phyloP scores from a whole-genome alignment of 2,797 vertebrate genomes.

The Zenarchopterus dispar region DNA sequence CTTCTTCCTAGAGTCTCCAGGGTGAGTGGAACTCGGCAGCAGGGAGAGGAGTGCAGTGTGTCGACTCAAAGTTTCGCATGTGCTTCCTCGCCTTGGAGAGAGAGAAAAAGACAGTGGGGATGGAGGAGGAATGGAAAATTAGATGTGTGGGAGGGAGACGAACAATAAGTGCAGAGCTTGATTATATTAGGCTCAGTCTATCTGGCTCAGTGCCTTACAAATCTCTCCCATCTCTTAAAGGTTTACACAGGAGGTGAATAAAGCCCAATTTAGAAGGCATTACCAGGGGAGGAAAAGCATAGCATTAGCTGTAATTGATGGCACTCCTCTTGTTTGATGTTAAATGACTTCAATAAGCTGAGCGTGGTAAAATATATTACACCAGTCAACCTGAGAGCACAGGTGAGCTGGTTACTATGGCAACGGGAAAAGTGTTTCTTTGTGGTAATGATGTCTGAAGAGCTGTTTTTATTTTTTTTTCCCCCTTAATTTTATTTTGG shows the following conservation, averaged over 20 bases:
- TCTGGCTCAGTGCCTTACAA: constrained; percentile 58
- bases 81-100: constrained; percentile 87
- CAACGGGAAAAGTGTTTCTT: constrained; percentile 63
- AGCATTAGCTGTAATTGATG: constrained; percentile 79
- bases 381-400: constrained; percentile 75
- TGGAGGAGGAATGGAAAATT: constrained; percentile 55
- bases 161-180: constrained; percentile 63
- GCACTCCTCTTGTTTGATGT: constrained; percentile 79
- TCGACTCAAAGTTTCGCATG: constrained; percentile 91
- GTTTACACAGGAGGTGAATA: constrained; percentile 65
- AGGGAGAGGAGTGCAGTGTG: constrained; percentile 91
- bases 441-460: constrained; percentile 69
- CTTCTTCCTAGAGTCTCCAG: constrained; percentile 81
- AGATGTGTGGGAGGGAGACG: constrained; percentile 52
- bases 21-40: constrained; percentile 86
- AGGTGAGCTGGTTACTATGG: constrained; percentile 77
- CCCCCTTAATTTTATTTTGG: constrained; percentile 1
- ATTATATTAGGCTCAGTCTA: constrained; percentile 65
- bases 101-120: constrained; percentile 15
- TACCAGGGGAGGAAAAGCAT: constrained; percentile 63
- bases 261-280: constrained; percentile 69
- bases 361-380: constrained; percentile 73
- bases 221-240: constrained; percentile 61
- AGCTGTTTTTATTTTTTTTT: constrained; percentile 32
- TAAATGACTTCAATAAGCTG: constrained; percentile 82